phyloP scores from a whole-genome alignment of 2,888 invertebrate species.

The Parochlus steinenii region DNA sequence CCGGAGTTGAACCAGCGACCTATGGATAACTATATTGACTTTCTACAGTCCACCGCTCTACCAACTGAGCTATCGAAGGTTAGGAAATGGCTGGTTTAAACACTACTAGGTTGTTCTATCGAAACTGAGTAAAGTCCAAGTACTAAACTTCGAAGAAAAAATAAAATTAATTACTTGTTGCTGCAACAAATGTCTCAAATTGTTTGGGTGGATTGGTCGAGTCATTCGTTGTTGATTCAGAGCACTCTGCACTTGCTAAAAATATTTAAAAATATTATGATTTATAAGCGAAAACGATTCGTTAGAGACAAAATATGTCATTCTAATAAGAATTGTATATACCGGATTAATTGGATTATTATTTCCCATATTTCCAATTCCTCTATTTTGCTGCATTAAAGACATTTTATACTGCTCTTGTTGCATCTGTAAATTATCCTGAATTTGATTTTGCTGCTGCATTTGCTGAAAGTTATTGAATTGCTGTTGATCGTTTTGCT shows the following conservation, averaged over 20 bases:
- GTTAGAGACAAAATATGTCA: no score
- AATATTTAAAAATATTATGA: no score
- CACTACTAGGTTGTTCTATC: no score
- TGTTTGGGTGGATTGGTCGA: background rate
- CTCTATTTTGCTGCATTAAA: conserved; percentile 1
- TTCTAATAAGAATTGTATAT: background rate
- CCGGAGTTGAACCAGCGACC: conserved; percentile 53
- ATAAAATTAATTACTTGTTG: no score
- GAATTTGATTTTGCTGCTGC: background rate
- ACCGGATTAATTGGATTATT: background rate
- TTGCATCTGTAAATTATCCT: no score
- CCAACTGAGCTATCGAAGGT: conserved; percentile 23
- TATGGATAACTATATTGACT: conserved; percentile 36
- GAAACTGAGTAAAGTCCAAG: no score
- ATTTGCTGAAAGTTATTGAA: conserved; percentile 2
- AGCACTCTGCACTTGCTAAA: no score
- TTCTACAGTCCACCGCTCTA: conserved; percentile 24
- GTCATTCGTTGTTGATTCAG: conserved; percentile 9
- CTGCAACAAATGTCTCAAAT: conserved; percentile 10
- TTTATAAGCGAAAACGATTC: no score
- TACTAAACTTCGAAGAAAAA: no score
- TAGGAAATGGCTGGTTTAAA: no score
- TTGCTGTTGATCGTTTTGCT: background rate
- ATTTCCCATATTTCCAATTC: background rate
- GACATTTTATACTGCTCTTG: conserved; percentile 10